Evolutionary conservation across 2,797 vertebrate genomes (phyloP).

Genomic region (Emys orbicularis): DNA sequence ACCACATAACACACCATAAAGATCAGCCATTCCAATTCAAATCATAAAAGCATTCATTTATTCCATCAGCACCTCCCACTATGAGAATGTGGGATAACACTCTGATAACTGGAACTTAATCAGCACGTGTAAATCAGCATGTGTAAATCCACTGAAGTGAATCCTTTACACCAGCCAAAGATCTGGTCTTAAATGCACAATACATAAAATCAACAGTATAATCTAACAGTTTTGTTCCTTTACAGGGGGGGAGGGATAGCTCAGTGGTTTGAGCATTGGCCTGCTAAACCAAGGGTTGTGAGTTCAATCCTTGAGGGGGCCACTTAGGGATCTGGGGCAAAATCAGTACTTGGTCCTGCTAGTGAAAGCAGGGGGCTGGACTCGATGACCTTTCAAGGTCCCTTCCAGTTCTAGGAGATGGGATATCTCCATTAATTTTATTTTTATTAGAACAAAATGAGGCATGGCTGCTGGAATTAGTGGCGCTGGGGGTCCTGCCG

Average conservation of each 20-base stretch:
- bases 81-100: background rate
- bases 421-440: no score
- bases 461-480: no score
- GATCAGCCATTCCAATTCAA: background rate
- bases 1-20: background rate
- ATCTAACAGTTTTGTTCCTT: background rate
- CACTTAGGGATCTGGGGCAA: no score
- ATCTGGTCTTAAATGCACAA: background rate
- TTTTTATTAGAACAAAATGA: background rate
- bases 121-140: background rate
- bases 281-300: no score
- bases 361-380: no score
- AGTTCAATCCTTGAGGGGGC: no score
- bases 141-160: background rate
- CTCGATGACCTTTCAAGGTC: no score
- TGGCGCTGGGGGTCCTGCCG: no score
- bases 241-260: no score
- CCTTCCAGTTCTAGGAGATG: no score
- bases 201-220: background rate
- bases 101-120: background rate
- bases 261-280: no score
- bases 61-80: constrained; percentile 1
- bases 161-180: background rate
- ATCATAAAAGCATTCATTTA: background rate
- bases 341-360: no score